Evolutionary conservation across 2,113 vertebrate species (phyloP).

Genomic region (Tenebrosternarchus preto): DNA sequence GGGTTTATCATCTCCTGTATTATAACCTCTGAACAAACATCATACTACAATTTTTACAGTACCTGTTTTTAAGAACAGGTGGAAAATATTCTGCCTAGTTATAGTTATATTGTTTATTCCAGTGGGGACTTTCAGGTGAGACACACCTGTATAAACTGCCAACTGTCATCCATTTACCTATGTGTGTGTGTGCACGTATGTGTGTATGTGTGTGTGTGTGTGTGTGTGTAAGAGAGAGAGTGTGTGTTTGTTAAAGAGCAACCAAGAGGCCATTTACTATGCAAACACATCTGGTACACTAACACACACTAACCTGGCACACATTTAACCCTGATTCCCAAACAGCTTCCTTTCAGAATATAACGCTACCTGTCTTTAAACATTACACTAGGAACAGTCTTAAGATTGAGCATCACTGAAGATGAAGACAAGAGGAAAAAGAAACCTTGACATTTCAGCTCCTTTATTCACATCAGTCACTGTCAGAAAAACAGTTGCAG

Average conservation of each 20-base stretch:
- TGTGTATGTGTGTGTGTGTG: conserved; percentile 39
- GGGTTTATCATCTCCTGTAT: no score
- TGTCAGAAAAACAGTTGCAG: no score
- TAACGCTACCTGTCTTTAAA: neutral
- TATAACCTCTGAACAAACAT: no score
- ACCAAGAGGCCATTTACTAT: conserved; percentile 49
- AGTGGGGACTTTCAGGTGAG: conserved; percentile 12
- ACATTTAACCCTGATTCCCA: conserved; percentile 14
- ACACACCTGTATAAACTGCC: conserved; percentile 40
- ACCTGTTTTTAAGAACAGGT: neutral
- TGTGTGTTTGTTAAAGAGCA: conserved; percentile 42
- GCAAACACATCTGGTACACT: conserved; percentile 49
- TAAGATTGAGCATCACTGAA: neutral
- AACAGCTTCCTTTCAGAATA: neutral
- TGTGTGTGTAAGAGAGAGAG: neutral
- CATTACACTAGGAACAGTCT: neutral
- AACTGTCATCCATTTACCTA: conserved; percentile 11
- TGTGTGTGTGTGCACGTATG: conserved; percentile 3
- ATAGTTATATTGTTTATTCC: conserved; percentile 10
- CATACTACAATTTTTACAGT: conserved; percentile 5
- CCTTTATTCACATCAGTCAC: neutral
- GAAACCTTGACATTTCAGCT: no score
- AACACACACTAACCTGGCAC: neutral
- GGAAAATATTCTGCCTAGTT: neutral
- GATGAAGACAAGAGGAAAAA: neutral